Conservation (phyloP, 2,797 vertebrate genomes). For the Platalea minor region DNA sequence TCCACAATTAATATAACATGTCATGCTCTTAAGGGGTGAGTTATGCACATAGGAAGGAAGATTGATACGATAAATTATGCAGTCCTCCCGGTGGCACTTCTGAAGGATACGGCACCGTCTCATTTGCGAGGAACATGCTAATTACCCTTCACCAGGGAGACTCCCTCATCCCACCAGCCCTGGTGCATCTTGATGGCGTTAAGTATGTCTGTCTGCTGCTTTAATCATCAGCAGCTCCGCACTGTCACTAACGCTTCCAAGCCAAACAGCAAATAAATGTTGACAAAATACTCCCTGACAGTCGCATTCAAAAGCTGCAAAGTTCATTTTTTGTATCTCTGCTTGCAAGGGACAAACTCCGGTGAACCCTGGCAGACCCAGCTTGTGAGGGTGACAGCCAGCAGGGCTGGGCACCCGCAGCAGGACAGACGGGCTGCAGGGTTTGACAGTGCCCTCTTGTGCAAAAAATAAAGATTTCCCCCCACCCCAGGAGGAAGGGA, state of each 20-base stretch:
- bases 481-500: background rate
- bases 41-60: background rate
- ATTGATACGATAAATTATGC: background rate
- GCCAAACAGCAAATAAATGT: conserved; percentile 30
- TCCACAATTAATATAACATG: background rate
- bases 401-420: no score
- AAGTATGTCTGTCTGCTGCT: background rate
- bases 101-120: background rate
- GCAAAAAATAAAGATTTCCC: background rate
- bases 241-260: conserved; percentile 16
- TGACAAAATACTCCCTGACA: conserved; percentile 62
- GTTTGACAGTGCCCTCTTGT: background rate
- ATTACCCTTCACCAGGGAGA: background rate
- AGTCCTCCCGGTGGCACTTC: background rate
- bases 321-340: background rate
- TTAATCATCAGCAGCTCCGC: conserved; percentile 12
- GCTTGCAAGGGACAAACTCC: background rate
- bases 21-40: background rate
- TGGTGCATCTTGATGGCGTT: background rate
- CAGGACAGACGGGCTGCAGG: background rate
- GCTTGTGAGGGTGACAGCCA: background rate
- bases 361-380: background rate
- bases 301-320: background rate
- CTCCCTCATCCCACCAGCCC: background rate
- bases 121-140: background rate